Percentiles rank a stretch among this genome's conserved stretches.
phyloP scores from a whole-genome alignment of 2,888 invertebrate species.

The Agrochola lota region DNA sequence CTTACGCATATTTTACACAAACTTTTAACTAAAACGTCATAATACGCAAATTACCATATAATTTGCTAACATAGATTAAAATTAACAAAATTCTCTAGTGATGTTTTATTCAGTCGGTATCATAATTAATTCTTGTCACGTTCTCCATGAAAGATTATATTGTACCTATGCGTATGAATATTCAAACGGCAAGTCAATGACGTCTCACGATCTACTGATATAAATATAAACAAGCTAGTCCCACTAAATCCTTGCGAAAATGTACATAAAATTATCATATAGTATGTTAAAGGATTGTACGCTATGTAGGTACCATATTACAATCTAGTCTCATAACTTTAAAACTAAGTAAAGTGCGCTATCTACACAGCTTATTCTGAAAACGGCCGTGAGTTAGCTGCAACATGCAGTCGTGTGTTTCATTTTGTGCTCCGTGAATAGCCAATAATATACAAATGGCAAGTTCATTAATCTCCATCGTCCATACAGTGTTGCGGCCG shows the following conservation, averaged over 20 bases:
- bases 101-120: constrained; percentile 69
- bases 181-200: constrained; percentile 71
- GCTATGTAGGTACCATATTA: background rate
- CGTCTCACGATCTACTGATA: constrained; percentile 55
- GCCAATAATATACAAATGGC: constrained; percentile 64
- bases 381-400: constrained; percentile 32
- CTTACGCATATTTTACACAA: background rate
- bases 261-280: constrained; percentile 36
- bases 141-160: constrained; percentile 70
- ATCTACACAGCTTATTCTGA: constrained; percentile 25
- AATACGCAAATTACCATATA: constrained; percentile 49
- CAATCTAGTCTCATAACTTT: constrained; percentile 14
- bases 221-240: constrained; percentile 58
- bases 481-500: constrained; percentile 43
- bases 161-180: constrained; percentile 77
- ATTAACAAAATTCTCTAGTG: constrained; percentile 53
- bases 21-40: constrained; percentile 32
- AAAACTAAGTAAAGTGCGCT: constrained; percentile 25
- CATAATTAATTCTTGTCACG: constrained; percentile 74
- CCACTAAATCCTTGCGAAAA: constrained; percentile 49
- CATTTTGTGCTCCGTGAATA: constrained; percentile 59
- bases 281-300: constrained; percentile 10
- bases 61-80: constrained; percentile 57
- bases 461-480: constrained; percentile 64
- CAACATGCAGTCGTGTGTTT: constrained; percentile 38